Evolutionary conservation across 1,140 invertebrate species (phyloP).

Genomic region (Platorchestia sp.): DNA sequence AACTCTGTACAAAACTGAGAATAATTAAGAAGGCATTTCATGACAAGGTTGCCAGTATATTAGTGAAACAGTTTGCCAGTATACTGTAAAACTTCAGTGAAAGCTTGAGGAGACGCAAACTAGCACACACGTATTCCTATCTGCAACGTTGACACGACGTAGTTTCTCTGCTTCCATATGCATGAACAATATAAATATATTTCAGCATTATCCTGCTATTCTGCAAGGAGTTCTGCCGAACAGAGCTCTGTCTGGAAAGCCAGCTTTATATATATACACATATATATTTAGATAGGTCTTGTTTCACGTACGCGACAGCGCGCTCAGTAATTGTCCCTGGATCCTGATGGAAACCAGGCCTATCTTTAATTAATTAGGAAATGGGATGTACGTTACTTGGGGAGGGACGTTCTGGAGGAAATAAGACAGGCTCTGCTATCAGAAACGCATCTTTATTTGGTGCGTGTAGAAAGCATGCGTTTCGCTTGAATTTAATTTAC

Average conservation of each 20-base stretch:
- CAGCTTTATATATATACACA: not conserved
- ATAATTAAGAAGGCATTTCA: not conserved
- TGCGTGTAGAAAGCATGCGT: not conserved
- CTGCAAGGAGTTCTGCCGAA: not conserved
- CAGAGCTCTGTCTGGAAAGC: not conserved
- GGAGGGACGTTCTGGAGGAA: slow-evolving; percentile 32
- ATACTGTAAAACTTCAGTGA: not conserved
- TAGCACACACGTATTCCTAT: not conserved
- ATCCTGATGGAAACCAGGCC: slow-evolving; percentile 52
- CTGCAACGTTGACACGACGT: not conserved
- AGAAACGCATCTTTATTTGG: slow-evolving; percentile 49
- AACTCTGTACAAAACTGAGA: too few species aligned
- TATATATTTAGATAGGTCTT: not conserved
- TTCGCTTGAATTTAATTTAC: slow-evolving; percentile 40
- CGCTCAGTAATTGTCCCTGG: slow-evolving; percentile 43
- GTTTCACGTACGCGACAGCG: slow-evolving; percentile 45
- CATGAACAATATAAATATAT: not conserved
- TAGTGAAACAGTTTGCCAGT: not conserved
- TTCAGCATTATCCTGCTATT: not conserved
- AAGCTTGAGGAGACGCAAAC: not conserved
- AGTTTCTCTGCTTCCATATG: not conserved
- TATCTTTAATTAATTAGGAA: slow-evolving; percentile 56
- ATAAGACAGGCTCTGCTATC: slow-evolving; percentile 47
- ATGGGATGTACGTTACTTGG: slow-evolving; percentile 50
- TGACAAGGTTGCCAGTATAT: not conserved